Conservation (phyloP, 1,140 invertebrate species). For the Conus ventricosus region DNA sequence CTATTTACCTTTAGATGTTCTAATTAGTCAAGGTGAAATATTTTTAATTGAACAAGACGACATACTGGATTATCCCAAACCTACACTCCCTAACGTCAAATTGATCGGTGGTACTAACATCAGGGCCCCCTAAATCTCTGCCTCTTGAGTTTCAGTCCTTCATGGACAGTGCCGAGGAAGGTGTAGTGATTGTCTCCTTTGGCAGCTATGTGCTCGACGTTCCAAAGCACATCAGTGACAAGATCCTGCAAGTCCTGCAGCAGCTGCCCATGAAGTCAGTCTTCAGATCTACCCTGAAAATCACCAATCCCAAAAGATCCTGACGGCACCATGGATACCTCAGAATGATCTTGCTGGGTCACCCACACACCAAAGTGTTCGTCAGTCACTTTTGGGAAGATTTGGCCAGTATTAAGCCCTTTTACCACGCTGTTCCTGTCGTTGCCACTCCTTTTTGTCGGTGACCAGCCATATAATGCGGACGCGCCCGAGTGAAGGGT, state of each 20-base stretch:
- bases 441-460: slow-evolving; percentile 83
- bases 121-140: slow-evolving; percentile 25
- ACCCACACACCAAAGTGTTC: slow-evolving; percentile 77
- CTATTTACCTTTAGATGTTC: slow-evolving; percentile 13
- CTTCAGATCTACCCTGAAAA: slow-evolving; percentile 22
- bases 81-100: slow-evolving; percentile 48
- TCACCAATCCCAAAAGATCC: slow-evolving; percentile 80
- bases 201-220: slow-evolving; percentile 41
- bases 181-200: slow-evolving; percentile 51
- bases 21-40: slow-evolving; percentile 34
- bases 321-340: slow-evolving; percentile 84
- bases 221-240: slow-evolving; percentile 32
- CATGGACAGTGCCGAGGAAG: slow-evolving; percentile 43
- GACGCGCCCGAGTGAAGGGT: slow-evolving; percentile 64
- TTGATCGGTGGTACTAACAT: slow-evolving; percentile 44
- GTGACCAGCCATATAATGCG: slow-evolving; percentile 79
- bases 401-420: slow-evolving; percentile 84
- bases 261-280: slow-evolving; percentile 30
- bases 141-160: slow-evolving; percentile 32
- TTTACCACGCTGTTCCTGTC: slow-evolving; percentile 84
- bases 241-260: slow-evolving; percentile 40
- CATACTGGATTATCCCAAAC: slow-evolving; percentile 46
- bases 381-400: slow-evolving; percentile 84
- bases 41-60: slow-evolving; percentile 45
- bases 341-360: slow-evolving; percentile 88